Evolutionary conservation across 2,797 vertebrate genomes (phyloP), one percentile per base, ranked within the genome.

Genomic region (Phoebastria nigripes): DNA sequence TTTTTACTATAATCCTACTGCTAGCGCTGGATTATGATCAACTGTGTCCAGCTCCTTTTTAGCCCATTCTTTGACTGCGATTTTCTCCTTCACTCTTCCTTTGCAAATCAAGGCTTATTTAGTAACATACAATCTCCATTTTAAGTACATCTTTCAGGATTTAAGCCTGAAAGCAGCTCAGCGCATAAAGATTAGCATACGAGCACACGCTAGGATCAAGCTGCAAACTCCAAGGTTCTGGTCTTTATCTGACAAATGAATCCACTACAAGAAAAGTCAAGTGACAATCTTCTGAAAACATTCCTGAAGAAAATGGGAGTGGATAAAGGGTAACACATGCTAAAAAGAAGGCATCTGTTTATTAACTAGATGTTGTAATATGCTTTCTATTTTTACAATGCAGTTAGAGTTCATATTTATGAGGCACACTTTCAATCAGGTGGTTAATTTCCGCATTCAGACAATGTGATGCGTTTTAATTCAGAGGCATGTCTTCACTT

Each of bases 361-460:
- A 91, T 94, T 93, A 93, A 66, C 70, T 25, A 33, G 69, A 88
- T 39, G 63, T 46, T 91, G 89, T 63, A 78, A 95, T 71, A 80
- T 3, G 33, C 78, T 71, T 89, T 76, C 95, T 93, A 67, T 80
- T 93, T 96, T 96, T 84, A 84, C 88, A 89, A 1, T 33, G 90
- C 55, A 74, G 69, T 76, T 74, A 51, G 42, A 90, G 90, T 96
- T 93, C 83, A 90, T 91, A 97, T 96, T 92, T 89, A 90, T 82
- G 65, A 96, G 73, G 83, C 82, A 51, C 39, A 15, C 67, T 90
- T 95, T 85, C 87, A 92, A 41, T 93, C 97, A 95, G 93, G 76
- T 80, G 82, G 42, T 65, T 96, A 54, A 97, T 93, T 96, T 97
- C 95, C 29, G 5, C 59, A 90, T 42, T 78, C 92, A 96, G 91